These are phyloP conservation scores for Dryadula phaetusa DNA, from an alignment of 2,888 invertebrate genomes.

Conservation along the genomic window DNA sequence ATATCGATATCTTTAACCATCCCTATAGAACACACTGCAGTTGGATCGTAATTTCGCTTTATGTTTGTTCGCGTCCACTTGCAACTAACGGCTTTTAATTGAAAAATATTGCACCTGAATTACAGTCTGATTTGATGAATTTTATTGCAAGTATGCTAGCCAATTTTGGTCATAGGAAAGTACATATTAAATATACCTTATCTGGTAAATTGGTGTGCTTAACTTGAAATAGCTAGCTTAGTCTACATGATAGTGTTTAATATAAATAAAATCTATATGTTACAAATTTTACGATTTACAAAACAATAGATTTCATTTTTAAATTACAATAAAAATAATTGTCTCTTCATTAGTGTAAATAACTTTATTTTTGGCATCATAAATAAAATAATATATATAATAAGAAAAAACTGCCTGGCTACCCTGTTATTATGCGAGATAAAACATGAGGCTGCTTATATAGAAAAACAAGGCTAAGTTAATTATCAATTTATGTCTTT, in stretches of 20 bases:
- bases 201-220: neutral
- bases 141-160: slow-evolving; percentile 17
- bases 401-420: too few relatives aligned
- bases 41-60: slow-evolving; percentile 48
- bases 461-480: too few relatives aligned
- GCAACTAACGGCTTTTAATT: slow-evolving; percentile 61
- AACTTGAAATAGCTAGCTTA: neutral
- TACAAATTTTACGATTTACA: too few relatives aligned
- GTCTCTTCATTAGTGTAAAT: too few relatives aligned
- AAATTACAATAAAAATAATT: too few relatives aligned
- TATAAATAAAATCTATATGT: neutral
- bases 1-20: neutral
- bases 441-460: too few relatives aligned
- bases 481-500: too few relatives aligned
- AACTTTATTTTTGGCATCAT: too few relatives aligned
- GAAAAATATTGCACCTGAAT: slow-evolving; percentile 58
- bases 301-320: too few relatives aligned
- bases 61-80: slow-evolving; percentile 50
- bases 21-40: slow-evolving; percentile 11
- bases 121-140: slow-evolving; percentile 27
- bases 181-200: neutral
- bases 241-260: neutral
- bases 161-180: neutral
- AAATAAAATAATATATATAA: too few relatives aligned
- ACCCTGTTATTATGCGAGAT: too few relatives aligned